phyloP scores from a whole-genome alignment of 2,113 vertebrate species.

The Progne subis region DNA sequence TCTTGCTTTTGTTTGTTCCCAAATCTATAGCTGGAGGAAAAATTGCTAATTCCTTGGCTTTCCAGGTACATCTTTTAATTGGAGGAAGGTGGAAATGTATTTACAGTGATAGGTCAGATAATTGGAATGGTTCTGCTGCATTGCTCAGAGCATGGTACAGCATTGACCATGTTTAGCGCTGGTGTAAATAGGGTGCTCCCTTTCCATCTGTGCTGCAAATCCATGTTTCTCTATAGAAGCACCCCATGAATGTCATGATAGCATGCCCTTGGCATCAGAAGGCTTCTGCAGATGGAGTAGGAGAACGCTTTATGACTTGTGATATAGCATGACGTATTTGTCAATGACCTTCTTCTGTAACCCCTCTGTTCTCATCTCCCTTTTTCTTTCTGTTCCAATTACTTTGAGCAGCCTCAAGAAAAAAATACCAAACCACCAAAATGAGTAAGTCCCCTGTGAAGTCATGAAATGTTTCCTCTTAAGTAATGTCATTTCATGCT shows the following conservation, averaged over 20 bases:
- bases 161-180: background rate
- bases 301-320: slow-evolving; percentile 64
- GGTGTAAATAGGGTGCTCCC: slow-evolving; percentile 4
- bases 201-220: slow-evolving; percentile 33
- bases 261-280: slow-evolving; percentile 70
- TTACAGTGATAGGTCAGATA: background rate
- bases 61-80: background rate
- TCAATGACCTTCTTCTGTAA: slow-evolving; percentile 76
- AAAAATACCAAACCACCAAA: slow-evolving; percentile 93
- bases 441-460: slow-evolving; percentile 94
- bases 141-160: background rate
- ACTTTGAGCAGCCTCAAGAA: slow-evolving; percentile 99
- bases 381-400: slow-evolving; percentile 89
- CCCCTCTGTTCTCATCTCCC: slow-evolving; percentile 80
- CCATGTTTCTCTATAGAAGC: background rate
- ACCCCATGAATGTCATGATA: slow-evolving; percentile 38
- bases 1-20: background rate
- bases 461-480: slow-evolving; percentile 83
- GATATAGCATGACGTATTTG: slow-evolving; percentile 73
- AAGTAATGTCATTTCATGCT: slow-evolving; percentile 87
- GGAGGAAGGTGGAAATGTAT: background rate
- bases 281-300: slow-evolving; percentile 23
- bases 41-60: background rate
- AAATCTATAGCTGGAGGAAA: background rate
- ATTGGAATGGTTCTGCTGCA: background rate